Base-by-base conservation (phyloP, 2,797 vertebrate species). In the Muraenolepis orangiensis region DNA sequence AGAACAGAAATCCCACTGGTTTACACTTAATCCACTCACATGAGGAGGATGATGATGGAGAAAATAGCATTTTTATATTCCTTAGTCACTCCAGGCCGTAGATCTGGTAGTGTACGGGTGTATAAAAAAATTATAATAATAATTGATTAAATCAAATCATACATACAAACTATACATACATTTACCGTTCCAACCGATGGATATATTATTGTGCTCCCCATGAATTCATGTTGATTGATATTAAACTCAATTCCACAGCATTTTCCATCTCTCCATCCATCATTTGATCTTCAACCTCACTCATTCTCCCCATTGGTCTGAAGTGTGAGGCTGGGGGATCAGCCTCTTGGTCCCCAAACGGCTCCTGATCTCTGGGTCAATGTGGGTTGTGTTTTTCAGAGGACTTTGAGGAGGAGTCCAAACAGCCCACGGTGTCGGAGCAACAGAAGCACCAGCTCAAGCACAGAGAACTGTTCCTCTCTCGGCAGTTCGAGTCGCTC, bases 381-480 rank as follows among this genome's bases (percentile, higher is more conserved):
- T 20, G 18, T 6, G 16, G 46, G 73, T 34, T 34, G 8, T 68
- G 23, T 69, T 70, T 42, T 80, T 7, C 34, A 97, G 96, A 96
- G 81, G 96, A 98, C 73, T 97, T 98, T 74, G 96, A 98, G 87
- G 96, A 98, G 81, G 96, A 97, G 79, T 98, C 97, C 0, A 97
- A 98, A 87, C 96, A 98, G 90, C 97, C 96, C 0, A n/a, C 90
- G 0, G 91, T 96, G 67, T 87, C 94, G 0, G 97, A 98, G 78
- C 96, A 94, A 85, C 96, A 98, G 88, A 95, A 96, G 70, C 97
- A 98, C 87, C 97, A 98, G 79, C 92, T 98, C 69, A 98, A 97
- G 83, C 97, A 98, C 91, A 94, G 97, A 77, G 96, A 98, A 85
- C 95, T 98, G 51, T 98, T 97, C 83, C 92, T 98, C 66, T 98